Base-by-base conservation (phyloP, 2,888 invertebrate species). In the Drosophila nr. medialis region DNA sequence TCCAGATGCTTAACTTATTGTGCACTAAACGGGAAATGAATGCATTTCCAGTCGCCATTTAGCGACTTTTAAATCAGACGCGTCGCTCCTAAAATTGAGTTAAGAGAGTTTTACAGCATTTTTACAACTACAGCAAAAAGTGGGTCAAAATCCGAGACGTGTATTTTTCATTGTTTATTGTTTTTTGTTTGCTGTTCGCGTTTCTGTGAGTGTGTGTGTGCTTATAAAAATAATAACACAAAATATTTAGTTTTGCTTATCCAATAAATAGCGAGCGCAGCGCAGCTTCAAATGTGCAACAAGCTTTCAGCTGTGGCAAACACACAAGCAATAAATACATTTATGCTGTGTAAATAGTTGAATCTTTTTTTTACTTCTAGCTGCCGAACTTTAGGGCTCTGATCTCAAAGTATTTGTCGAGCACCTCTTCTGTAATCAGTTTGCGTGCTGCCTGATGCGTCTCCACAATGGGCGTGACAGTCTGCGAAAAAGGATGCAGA, bases 371-470 rank as follows among this genome's bases (percentile, higher is more conserved):
- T 24, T 45, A 53, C 29, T 55, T 77, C 65, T 91, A 91, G 48
- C 83, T 84, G 53, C 83, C 73, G 65, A 95, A 95, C 83, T 95
- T 95, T 55, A 97, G 94, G 90, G 96, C 95, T 84, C 99, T 94
- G 40, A 98, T 96, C 74, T 95, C 95, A 95, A 99, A 98, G 93
- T 95, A 99, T 83, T 96, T 94, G 80, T 95, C 94, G 63, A 99
- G 94, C 32, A 96, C 93, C 50, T 98, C 98, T 86, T 99, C 98
- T 0, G 98, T 98, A 62, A 99, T 95, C 75, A 94, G 93, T 53
- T 96, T 95, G 69, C 98, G 94, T 42, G 95, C 94, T 86, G 95
- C 95, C 94, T 99, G 98, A 94, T 99, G 98, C 53, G 95, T 95
- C 34, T 95, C 94, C 0, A 99, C 95, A 72, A 98, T 94, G 3